Conservation (phyloP, 2,888 invertebrate genomes). For the Epistrophe grossulariae region DNA sequence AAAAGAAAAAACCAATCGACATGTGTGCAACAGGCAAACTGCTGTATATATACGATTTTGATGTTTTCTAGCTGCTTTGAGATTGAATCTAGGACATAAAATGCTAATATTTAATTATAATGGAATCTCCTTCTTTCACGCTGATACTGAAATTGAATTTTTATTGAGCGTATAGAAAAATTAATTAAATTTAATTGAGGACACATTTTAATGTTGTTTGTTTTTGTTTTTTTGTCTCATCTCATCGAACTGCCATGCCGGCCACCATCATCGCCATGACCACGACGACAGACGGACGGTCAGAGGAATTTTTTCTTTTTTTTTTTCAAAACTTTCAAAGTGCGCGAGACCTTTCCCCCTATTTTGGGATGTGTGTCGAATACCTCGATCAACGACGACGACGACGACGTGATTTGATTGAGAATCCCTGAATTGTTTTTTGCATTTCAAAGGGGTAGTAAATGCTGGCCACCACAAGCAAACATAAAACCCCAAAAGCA, state of each 20-base stretch:
- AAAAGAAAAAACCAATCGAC: slow-evolving; percentile 20
- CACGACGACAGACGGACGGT: slow-evolving; percentile 6
- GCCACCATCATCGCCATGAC: no score
- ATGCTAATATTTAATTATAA: slow-evolving; percentile 62
- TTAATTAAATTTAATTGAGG: slow-evolving; percentile 77
- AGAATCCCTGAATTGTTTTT: slow-evolving; percentile 31
- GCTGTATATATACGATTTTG: background rate
- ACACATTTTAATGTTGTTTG: slow-evolving; percentile 61
- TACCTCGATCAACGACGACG: slow-evolving; percentile 8
- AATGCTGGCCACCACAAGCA: slow-evolving; percentile 33
- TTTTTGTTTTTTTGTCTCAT: background rate
- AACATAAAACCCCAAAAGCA: slow-evolving; percentile 36
- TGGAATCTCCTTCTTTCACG: slow-evolving; percentile 5
- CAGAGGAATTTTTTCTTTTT: slow-evolving; percentile 28
- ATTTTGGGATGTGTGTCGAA: background rate
- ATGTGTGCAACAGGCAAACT: slow-evolving; percentile 38
- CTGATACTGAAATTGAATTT: slow-evolving; percentile 70
- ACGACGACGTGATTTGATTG: slow-evolving; percentile 27
- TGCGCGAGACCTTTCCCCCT: background rate
- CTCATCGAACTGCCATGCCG: background rate
- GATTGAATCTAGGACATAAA: slow-evolving; percentile 59
- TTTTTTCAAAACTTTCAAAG: background rate
- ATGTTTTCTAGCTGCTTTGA: slow-evolving; percentile 1
- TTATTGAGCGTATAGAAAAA: slow-evolving; percentile 76
- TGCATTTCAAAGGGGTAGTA: slow-evolving; percentile 37